phyloP scores from a whole-genome alignment of 2,113 vertebrate genomes.

The Rhinolophus sinicus region DNA sequence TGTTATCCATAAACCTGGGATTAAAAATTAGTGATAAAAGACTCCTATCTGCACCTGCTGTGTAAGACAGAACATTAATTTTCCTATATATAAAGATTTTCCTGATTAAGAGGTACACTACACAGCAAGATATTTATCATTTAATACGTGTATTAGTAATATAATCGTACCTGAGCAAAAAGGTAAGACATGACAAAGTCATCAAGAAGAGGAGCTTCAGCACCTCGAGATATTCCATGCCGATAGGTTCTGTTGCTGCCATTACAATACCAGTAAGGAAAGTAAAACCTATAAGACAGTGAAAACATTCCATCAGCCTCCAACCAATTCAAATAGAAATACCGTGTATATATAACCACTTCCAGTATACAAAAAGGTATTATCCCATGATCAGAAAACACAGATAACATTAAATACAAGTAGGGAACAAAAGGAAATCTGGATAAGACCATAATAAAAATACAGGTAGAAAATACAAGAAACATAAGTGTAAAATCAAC shows the following conservation, averaged over 20 bases:
- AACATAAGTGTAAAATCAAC: not conserved
- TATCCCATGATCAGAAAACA: slow-evolving; percentile 27
- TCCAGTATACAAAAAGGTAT: not conserved
- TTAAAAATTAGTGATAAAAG: slow-evolving; percentile 48
- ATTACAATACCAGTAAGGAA: slow-evolving; percentile 94
- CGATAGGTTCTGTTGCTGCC: slow-evolving; percentile 90
- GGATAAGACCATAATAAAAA: not conserved
- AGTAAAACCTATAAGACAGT: slow-evolving; percentile 91
- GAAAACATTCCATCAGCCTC: slow-evolving; percentile 6
- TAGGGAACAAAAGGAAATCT: not conserved
- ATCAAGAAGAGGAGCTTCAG: slow-evolving; percentile 94
- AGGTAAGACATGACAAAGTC: slow-evolving; percentile 94
- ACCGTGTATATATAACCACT: not conserved
- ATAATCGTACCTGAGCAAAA: slow-evolving; percentile 92
- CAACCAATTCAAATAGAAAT: not conserved
- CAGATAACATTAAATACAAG: not conserved
- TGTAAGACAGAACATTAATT: not conserved
- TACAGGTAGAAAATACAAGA: slow-evolving; percentile 3
- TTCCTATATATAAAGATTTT: not conserved
- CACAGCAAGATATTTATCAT: not conserved
- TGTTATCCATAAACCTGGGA: not conserved
- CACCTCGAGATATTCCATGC: slow-evolving; percentile 90
- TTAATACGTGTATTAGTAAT: not conserved
- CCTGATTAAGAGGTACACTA: not conserved
- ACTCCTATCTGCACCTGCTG: not conserved